Conservation (phyloP, 37 sponge, comb jelly and placozoan species). For the Agelas oroides region DNA sequence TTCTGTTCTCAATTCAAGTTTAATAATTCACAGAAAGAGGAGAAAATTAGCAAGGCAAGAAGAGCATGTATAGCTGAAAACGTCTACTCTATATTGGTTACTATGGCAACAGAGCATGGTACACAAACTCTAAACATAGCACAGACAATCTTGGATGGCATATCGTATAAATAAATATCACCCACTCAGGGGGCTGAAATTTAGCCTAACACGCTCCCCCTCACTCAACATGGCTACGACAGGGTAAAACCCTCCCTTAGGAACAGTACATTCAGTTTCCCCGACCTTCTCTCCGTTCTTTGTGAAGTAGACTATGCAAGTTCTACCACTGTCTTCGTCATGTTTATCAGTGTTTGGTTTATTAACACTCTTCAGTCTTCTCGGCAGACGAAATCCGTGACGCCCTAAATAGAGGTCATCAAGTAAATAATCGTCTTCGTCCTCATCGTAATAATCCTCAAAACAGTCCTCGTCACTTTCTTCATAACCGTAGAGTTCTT, state of each 20-base stretch:
- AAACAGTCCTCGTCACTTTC: neutral
- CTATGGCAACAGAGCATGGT: neutral
- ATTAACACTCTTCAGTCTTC: neutral
- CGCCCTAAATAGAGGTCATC: neutral
- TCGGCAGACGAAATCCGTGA: neutral
- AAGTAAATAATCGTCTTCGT: conserved; percentile 9
- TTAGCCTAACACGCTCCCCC: conserved; percentile 58
- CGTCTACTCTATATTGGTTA: no score
- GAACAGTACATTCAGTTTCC: conserved; percentile 57
- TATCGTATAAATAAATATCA: no score
- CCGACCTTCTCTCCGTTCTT: conserved; percentile 80
- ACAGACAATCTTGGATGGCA: no score
- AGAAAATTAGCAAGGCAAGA: no score
- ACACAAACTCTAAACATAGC: no score
- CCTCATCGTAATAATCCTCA: conserved; percentile 12
- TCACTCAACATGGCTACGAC: conserved; percentile 79
- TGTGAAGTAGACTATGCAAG: conserved; percentile 77
- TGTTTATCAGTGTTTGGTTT: no score
- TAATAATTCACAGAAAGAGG: no score
- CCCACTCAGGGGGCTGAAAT: conserved; percentile 69
- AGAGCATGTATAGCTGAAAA: no score
- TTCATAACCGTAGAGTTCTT: neutral
- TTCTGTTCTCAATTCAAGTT: no score
- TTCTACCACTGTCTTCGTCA: neutral
- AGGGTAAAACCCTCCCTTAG: conserved; percentile 85